Evolutionary conservation across 1,140 invertebrate species (phyloP).

Genomic region (Diorhabda carinulata): DNA sequence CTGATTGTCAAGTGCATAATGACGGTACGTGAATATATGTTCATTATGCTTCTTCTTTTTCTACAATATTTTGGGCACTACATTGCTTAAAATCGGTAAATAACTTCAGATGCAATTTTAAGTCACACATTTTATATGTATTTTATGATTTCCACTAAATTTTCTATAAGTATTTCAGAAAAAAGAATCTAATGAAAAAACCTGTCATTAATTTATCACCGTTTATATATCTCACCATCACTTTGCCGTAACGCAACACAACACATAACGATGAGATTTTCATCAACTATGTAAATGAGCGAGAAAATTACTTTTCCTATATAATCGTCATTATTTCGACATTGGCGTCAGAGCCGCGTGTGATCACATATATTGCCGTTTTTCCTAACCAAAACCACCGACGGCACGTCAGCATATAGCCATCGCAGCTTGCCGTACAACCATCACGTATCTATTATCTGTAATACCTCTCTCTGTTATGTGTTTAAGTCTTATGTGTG

Average conservation of each 20-base stretch:
- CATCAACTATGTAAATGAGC: conserved; percentile 52
- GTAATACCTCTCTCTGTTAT: conserved; percentile 16
- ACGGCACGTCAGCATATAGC: background rate
- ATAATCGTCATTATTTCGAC: conserved; percentile 51
- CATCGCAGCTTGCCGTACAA: conserved; percentile 17
- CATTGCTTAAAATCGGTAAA: too few relatives aligned
- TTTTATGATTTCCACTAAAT: too few relatives aligned
- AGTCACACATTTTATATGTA: too few relatives aligned
- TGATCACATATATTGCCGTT: conserved; percentile 47
- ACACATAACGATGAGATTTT: conserved; percentile 45
- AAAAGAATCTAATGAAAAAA: background rate
- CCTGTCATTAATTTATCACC: background rate
- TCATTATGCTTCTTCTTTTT: too few relatives aligned
- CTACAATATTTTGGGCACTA: too few relatives aligned
- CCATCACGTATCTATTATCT: conserved; percentile 20
- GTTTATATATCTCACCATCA: background rate
- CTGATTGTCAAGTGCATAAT: too few relatives aligned
- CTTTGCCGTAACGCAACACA: background rate
- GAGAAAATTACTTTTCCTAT: conserved; percentile 52
- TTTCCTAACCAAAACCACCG: conserved; percentile 29
- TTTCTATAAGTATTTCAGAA: background rate
- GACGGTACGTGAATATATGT: too few relatives aligned
- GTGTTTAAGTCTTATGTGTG: background rate
- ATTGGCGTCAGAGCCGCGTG: conserved; percentile 46
- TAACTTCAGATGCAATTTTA: too few relatives aligned